Evolutionary conservation across 2,113 vertebrate species (phyloP).

Genomic region (Labeo catla): DNA sequence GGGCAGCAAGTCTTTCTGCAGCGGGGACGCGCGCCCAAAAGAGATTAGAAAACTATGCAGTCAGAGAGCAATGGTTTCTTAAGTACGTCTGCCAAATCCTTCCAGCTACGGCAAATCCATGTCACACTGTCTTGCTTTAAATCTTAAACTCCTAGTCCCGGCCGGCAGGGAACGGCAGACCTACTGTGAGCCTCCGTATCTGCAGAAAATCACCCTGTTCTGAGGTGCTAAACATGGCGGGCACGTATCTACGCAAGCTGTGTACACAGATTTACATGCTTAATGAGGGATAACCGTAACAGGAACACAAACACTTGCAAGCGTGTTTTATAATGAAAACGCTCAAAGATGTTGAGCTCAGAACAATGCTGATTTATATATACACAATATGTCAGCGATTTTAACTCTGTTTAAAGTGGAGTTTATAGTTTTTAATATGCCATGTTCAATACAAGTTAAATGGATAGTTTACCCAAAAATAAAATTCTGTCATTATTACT

Average conservation of each 20-base stretch:
- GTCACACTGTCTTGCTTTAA: slow-evolving; percentile 60
- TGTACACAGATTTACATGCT: slow-evolving; percentile 22
- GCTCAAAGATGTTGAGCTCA: neutral
- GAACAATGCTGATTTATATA: slow-evolving; percentile 27
- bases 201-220: slow-evolving; percentile 6
- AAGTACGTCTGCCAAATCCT: slow-evolving; percentile 50
- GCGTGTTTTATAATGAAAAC: neutral
- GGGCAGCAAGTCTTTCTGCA: slow-evolving; percentile 35
- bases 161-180: slow-evolving; percentile 32
- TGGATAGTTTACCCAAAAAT: neutral
- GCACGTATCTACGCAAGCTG: neutral
- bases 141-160: slow-evolving; percentile 51
- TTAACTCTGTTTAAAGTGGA: neutral
- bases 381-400: neutral
- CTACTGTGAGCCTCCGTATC: slow-evolving; percentile 11
- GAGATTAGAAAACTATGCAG: slow-evolving; percentile 57
- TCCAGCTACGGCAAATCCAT: slow-evolving; percentile 56
- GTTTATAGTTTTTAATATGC: neutral
- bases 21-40: slow-evolving; percentile 46
- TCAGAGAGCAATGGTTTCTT: slow-evolving; percentile 49
- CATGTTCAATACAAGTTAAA: neutral
- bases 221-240: neutral
- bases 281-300: slow-evolving; percentile 32
- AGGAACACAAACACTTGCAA: neutral
- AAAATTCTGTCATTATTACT: no score